phyloP scores from a whole-genome alignment of 2,113 vertebrate genomes.

The Hoplias malabaricus region DNA sequence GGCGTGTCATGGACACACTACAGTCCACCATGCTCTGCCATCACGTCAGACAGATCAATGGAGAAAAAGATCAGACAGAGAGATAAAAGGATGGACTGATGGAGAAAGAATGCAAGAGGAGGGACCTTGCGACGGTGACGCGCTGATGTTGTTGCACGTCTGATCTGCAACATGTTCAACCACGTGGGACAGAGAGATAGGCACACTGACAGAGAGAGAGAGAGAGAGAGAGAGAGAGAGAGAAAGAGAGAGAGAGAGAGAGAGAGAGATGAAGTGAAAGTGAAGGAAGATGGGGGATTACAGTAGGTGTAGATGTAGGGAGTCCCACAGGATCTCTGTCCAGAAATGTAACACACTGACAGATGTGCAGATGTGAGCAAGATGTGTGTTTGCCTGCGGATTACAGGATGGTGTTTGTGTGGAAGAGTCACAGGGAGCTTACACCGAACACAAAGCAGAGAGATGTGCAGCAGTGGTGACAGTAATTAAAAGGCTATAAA shows the following conservation, averaged over 20 bases:
- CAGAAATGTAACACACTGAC: slow-evolving; percentile 52
- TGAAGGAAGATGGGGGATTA: slow-evolving; percentile 32
- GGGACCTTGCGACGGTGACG: slow-evolving; percentile 22
- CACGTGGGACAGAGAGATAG: not conserved
- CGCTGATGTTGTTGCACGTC: slow-evolving; percentile 41
- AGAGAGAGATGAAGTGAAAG: slow-evolving; percentile 53
- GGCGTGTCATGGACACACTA: not conserved
- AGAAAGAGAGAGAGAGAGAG: not conserved
- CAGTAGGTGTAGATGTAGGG: not conserved
- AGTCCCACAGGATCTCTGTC: slow-evolving; percentile 58
- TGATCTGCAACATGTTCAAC: slow-evolving; percentile 42
- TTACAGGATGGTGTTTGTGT: not conserved
- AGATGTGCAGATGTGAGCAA: not conserved
- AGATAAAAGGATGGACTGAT: slow-evolving; percentile 29
- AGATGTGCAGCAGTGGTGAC: not conserved
- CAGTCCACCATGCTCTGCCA: not conserved
- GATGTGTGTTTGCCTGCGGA: not conserved
- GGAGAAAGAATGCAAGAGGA: slow-evolving; percentile 28
- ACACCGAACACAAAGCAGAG: not conserved
- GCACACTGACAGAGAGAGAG: slow-evolving; percentile 4
- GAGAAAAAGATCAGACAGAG: slow-evolving; percentile 34
- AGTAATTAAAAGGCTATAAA: slow-evolving; percentile 39
- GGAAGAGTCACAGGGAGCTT: slow-evolving; percentile 15
- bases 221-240: not conserved
- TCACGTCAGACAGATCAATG: slow-evolving; percentile 20